These are phyloP conservation scores for Anolis carolinensis DNA, from an alignment of 2,113 vertebrate genomes.

Conservation along the genomic window DNA sequence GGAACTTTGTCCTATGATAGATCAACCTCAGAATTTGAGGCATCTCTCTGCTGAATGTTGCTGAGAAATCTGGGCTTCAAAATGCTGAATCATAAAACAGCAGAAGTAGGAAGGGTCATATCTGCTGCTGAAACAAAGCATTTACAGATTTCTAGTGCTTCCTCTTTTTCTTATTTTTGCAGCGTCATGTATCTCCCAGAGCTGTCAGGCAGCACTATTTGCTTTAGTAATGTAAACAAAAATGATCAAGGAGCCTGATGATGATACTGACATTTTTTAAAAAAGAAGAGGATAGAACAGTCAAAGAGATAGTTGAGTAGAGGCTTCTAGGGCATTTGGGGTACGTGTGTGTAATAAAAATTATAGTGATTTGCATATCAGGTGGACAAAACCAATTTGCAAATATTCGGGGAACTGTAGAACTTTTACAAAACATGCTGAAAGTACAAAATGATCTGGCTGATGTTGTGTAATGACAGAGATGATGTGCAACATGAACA, in stretches of 20 bases:
- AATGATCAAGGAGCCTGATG: neutral
- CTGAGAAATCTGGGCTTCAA: neutral
- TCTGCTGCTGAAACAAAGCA: neutral
- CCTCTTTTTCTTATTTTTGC: neutral
- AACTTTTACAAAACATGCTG: neutral
- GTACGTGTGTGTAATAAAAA: neutral
- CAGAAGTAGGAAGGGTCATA: neutral
- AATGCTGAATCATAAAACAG: slow-evolving; percentile 17
- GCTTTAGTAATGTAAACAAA: neutral
- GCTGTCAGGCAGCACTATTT: neutral
- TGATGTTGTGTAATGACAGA: neutral
- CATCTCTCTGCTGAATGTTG: neutral
- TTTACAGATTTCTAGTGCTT: neutral
- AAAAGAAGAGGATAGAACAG: neutral
- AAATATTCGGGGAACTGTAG: neutral
- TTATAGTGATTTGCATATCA: neutral
- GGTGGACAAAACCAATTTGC: neutral
- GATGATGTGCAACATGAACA: neutral
- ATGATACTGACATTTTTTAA: neutral
- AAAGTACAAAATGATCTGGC: neutral
- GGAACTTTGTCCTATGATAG: too few relatives aligned
- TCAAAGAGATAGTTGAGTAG: neutral
- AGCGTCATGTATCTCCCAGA: neutral
- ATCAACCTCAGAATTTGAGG: neutral
- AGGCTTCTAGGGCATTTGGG: neutral